Percentiles rank a stretch among this genome's conserved stretches.
Conservation (phyloP, 2,797 vertebrate genomes). For the Carapus acus region DNA sequence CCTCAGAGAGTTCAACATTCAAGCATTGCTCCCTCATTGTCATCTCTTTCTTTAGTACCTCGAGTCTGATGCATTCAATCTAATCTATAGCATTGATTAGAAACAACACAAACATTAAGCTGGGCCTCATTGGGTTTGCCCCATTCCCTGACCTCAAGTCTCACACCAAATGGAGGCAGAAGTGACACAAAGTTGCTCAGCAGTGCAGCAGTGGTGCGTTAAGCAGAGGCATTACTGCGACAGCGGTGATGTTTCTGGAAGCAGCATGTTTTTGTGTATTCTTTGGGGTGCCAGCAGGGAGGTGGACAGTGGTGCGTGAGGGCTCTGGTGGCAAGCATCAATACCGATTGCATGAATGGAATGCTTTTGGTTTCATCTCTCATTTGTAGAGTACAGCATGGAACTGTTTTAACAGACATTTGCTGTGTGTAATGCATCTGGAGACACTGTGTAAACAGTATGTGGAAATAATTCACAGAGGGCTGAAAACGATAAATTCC, state of each 20-base stretch:
- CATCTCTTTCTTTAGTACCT: slow-evolving; percentile 16
- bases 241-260: slow-evolving; percentile 54
- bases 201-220: slow-evolving; percentile 43
- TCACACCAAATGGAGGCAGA: slow-evolving; percentile 18
- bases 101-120: slow-evolving; percentile 22
- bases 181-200: slow-evolving; percentile 40
- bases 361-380: slow-evolving; percentile 22
- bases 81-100: slow-evolving; percentile 35
- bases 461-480: background rate
- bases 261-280: too few relatives aligned
- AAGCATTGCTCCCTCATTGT: too few relatives aligned
- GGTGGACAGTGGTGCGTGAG: slow-evolving; percentile 23
- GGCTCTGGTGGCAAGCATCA: slow-evolving; percentile 32
- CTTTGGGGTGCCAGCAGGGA: slow-evolving; percentile 27
- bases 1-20: too few relatives aligned
- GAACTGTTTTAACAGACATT: too few relatives aligned
- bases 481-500: background rate
- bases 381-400: slow-evolving; percentile 4
- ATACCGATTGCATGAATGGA: slow-evolving; percentile 36
- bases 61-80: slow-evolving; percentile 39
- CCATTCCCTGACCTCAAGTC: background rate
- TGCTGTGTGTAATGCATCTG: too few relatives aligned
- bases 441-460: background rate
- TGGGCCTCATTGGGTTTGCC: slow-evolving; percentile 29
- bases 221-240: slow-evolving; percentile 37